These are phyloP conservation scores for Cephus nigrinus DNA, from an alignment of 2,888 invertebrate genomes.

Conservation along the genomic window DNA sequence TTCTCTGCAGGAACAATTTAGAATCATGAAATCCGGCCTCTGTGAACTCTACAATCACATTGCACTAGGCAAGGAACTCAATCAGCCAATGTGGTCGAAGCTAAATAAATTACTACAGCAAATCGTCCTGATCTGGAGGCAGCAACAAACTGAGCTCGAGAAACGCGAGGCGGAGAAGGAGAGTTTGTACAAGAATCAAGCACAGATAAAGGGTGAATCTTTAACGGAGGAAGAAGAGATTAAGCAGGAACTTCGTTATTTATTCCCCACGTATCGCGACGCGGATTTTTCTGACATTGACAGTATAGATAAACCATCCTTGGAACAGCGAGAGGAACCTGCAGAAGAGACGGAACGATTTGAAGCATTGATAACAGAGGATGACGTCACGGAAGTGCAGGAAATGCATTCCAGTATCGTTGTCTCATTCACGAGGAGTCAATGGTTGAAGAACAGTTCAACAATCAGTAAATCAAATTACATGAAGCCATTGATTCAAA, in stretches of 20 bases:
- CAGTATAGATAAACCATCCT: slow-evolving; percentile 52
- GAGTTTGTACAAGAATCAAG: slow-evolving; percentile 80
- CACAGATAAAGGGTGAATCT: slow-evolving; percentile 72
- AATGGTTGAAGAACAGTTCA: slow-evolving; percentile 70
- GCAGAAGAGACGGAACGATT: slow-evolving; percentile 42
- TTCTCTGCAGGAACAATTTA: slow-evolving; percentile 67
- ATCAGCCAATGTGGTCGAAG: slow-evolving; percentile 64
- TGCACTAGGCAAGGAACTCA: slow-evolving; percentile 68
- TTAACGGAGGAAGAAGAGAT: slow-evolving; percentile 78
- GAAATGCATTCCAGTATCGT: slow-evolving; percentile 74
- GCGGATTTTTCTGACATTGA: slow-evolving; percentile 79
- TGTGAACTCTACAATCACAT: slow-evolving; percentile 77
- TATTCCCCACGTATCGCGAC: slow-evolving; percentile 78
- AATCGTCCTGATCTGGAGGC: slow-evolving; percentile 80
- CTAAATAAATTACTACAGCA: slow-evolving; percentile 71
- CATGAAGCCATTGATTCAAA: slow-evolving; percentile 70
- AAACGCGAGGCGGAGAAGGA: slow-evolving; percentile 79
- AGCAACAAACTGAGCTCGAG: slow-evolving; percentile 77
- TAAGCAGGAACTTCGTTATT: slow-evolving; percentile 73
- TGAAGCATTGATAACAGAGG: slow-evolving; percentile 65
- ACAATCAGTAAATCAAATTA: slow-evolving; percentile 58
- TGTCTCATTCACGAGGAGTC: slow-evolving; percentile 70
- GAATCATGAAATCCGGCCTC: slow-evolving; percentile 77
- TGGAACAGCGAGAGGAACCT: slow-evolving; percentile 36
- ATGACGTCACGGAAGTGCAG: slow-evolving; percentile 72